Percentiles rank a stretch among this genome's conserved stretches.
Conservation (phyloP, 2,888 invertebrate genomes). For the Crocallis elinguaria region DNA sequence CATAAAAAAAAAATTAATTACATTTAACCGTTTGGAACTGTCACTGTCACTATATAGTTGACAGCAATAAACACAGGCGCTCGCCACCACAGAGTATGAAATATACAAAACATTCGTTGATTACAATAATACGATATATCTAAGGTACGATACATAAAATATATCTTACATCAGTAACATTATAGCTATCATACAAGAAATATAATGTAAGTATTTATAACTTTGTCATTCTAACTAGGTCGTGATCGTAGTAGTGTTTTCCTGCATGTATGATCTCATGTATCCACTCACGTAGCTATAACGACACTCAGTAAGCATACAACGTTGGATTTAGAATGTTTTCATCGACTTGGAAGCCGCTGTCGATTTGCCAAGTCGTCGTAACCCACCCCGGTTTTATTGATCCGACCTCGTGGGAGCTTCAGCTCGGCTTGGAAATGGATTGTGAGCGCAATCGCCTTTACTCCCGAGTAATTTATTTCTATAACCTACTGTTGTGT, state of each 20-base stretch:
- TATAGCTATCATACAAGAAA: too few species aligned
- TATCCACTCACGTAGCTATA: slow-evolving; percentile 2
- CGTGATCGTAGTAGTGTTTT: slow-evolving; percentile 3
- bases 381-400: slow-evolving; percentile 27
- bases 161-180: too few species aligned
- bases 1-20: too few species aligned
- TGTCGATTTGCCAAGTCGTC: slow-evolving; percentile 25
- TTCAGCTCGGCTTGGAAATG: slow-evolving; percentile 21
- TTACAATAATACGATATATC: too few species aligned
- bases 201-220: too few species aligned
- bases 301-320: neutral
- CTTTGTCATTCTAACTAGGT: slow-evolving; percentile 9
- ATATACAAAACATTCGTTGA: too few species aligned
- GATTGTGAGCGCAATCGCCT: slow-evolving; percentile 16
- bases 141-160: too few species aligned
- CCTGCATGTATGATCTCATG: too few species aligned
- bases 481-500: neutral
- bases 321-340: slow-evolving; percentile 16
- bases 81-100: too few species aligned
- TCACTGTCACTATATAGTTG: too few species aligned
- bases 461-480: slow-evolving; percentile 7
- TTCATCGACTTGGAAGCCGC: slow-evolving; percentile 16
- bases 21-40: too few species aligned
- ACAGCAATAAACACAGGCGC: too few species aligned
- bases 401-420: slow-evolving; percentile 20